Evolutionary conservation across 2,888 invertebrate species (phyloP), one percentile per base, ranked within the genome.

Genomic region (Graphium colonna): DNA sequence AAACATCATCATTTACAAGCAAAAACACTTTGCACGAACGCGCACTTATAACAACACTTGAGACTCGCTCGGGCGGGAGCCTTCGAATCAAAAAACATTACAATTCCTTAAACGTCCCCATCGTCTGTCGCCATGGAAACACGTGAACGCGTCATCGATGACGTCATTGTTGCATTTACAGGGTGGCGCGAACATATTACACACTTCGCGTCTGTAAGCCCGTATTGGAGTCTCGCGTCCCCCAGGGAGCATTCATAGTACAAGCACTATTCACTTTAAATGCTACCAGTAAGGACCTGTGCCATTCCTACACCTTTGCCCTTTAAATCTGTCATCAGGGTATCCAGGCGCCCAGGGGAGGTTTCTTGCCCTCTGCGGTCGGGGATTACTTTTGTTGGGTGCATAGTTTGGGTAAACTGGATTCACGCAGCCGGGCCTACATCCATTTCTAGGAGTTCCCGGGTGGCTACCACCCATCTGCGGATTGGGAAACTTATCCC

Each of bases 281-380:
- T 21, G 40, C 67, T 82, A 88, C 86, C 88, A 89, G 68, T 89
- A 88, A 1, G 86, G 87, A 8, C 80, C 66, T 0, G 82, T 79
- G 0, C 77, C 85, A 53, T 76, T 87, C 61, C 88, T 74, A 59
- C 75, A 79, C 18, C 86, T 61, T 54, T 82, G 86, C 0, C 81
- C 85, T 60, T 87, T 88, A 56, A 75, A 83, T 17, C 86, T 72
- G 7, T 88, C 87, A 26, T 87, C 88, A 0, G 63, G 71, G 54
- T 78, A 80, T 1, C 79, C 79, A 0, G 81, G 79, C 0, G 78
- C 78, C 84, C 88, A 87, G 12, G 86, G 85, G 1, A 79, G 67
- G 64, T 85, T 84, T 38, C 88, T 72, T 1, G 82, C 84, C 39
- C 89, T 67, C 33, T 67, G 71, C 0, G 77, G 57, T 9, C 86